Percentiles rank a stretch among this genome's conserved stretches.
These are phyloP conservation scores for Aphidoletes aphidimyza DNA, from an alignment of 2,888 invertebrate genomes.

Conservation along the genomic window DNA sequence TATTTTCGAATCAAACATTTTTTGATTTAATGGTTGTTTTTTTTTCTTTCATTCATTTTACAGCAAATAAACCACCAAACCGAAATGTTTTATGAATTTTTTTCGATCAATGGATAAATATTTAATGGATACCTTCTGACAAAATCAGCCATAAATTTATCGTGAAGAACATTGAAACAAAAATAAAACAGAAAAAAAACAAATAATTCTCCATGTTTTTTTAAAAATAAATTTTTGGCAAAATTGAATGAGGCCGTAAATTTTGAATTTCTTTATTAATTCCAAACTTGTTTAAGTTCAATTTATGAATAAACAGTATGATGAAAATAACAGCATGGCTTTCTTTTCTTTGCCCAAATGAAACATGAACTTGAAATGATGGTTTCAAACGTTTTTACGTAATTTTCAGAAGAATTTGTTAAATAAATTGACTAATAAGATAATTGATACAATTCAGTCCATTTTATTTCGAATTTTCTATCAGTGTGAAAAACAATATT, in stretches of 20 bases:
- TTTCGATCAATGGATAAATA: not conserved
- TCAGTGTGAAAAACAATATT: not conserved
- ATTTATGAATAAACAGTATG: conserved; percentile 32
- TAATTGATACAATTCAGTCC: not conserved
- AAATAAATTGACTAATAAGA: no score
- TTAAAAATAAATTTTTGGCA: conserved; percentile 12
- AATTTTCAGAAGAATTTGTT: no score
- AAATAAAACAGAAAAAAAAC: no score
- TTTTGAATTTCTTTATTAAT: not conserved
- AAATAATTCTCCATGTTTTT: no score
- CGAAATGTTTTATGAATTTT: not conserved
- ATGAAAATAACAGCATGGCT: not conserved
- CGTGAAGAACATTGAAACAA: not conserved
- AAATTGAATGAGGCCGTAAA: conserved; percentile 1
- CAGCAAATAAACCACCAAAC: conserved; percentile 35
- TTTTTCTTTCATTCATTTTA: not conserved
- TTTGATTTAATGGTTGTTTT: not conserved
- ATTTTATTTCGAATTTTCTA: no score
- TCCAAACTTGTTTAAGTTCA: conserved; percentile 36
- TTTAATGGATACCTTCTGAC: not conserved
- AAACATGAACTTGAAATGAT: no score
- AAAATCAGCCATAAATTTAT: not conserved
- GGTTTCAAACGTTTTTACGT: no score
- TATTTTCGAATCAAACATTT: not conserved
- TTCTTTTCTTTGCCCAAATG: not conserved